Base-by-base conservation (phyloP, 1,140 invertebrate species). In the Psix sp. region DNA sequence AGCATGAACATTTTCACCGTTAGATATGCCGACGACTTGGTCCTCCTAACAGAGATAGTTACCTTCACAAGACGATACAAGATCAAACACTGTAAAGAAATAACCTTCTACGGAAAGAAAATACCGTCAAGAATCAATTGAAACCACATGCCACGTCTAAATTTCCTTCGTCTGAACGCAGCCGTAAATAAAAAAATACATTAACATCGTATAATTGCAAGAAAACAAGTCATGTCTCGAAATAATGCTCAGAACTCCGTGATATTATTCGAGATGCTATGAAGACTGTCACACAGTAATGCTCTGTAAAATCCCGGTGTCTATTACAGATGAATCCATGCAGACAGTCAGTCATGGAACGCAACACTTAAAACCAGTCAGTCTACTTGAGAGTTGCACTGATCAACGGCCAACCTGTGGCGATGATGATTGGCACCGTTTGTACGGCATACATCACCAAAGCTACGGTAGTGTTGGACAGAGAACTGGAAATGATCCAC, bases 121-220 rank as follows among this genome's bases (percentile, higher is more conserved):
- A n/a, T n/a, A n/a, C n/a, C n/a, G n/a, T n/a, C n/a, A n/a, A n/a
- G n/a, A n/a, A n/a, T n/a, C n/a, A n/a, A n/a, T n/a, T n/a, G n/a
- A n/a, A n/a, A n/a, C n/a, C n/a, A n/a, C n/a, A n/a, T n/a, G n/a
- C n/a, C n/a, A n/a, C n/a, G n/a, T n/a, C n/a, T n/a, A n/a, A n/a
- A n/a, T n/a, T n/a, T n/a, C n/a, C n/a, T n/a, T n/a, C n/a, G n/a
- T n/a, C n/a, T n/a, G n/a, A n/a, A n/a, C n/a, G n/a, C n/a, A n/a
- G n/a, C n/a, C n/a, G n/a, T n/a, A n/a, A n/a, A n/a, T n/a, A n/a
- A n/a, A n/a, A n/a, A n/a, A n/a, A n/a, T n/a, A n/a, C n/a, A n/a
- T n/a, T 45, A 2, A 45, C n/a, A 9, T 57, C 40, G 7, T 57
- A 36, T 16, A 57, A 57, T 10, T 57, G 54, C 6, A 13, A 38